Percentiles rank a stretch among this genome's conserved stretches.
These are phyloP conservation scores for Chaenocephalus aceratus DNA, from an alignment of 2,113 vertebrate genomes.

Conservation along the genomic window DNA sequence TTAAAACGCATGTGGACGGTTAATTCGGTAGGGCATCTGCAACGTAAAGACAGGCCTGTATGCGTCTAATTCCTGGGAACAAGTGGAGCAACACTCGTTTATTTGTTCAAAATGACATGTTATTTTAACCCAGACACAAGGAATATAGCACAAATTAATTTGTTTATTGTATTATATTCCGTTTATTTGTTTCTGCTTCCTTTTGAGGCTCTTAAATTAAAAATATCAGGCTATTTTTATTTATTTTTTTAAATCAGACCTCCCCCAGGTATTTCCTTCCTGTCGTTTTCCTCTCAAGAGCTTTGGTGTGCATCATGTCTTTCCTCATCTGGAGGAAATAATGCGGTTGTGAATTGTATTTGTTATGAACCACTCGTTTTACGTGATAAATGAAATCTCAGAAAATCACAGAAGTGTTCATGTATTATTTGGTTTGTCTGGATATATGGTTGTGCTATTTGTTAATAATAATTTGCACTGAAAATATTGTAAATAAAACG, in stretches of 20 bases:
- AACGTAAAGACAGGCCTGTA: conserved; percentile 1
- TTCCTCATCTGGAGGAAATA: conserved; percentile 60
- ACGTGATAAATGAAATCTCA: conserved; percentile 63
- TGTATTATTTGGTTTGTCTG: conserved; percentile 64
- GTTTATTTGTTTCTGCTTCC: not conserved
- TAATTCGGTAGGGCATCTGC: not conserved
- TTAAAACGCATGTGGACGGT: conserved; percentile 14
- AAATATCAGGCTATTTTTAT: conserved; percentile 1
- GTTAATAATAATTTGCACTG: conserved; percentile 89
- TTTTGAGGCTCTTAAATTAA: not conserved
- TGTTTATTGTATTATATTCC: not conserved
- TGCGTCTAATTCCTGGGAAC: conserved; percentile 30
- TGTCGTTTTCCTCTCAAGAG: conserved; percentile 47
- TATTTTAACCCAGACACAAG: conserved; percentile 6
- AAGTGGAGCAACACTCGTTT: conserved; percentile 12
- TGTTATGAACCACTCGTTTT: conserved; percentile 75
- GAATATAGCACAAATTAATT: not conserved
- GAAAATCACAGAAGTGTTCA: conserved; percentile 72
- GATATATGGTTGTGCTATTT: conserved; percentile 80
- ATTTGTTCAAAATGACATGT: not conserved
- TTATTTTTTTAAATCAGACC: not conserved
- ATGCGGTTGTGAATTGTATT: conserved; percentile 71
- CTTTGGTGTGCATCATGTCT: conserved; percentile 58
- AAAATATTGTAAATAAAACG: conserved; percentile 96
- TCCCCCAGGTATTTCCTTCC: conserved; percentile 12